Conservation (phyloP, 2,797 vertebrate genomes). For the Mus minutoides region DNA sequence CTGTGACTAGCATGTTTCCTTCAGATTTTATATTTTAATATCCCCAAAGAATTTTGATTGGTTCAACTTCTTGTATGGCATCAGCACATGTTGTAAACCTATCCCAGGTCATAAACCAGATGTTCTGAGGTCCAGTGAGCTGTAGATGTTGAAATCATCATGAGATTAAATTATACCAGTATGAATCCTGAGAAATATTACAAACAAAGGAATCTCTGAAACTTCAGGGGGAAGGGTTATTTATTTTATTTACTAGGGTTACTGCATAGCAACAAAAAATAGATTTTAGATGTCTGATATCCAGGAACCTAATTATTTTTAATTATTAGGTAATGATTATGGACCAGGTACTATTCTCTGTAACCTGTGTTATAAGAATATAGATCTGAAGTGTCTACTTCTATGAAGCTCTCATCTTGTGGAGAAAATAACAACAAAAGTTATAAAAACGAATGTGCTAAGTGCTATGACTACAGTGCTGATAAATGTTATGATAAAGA, state of each 20-base stretch:
- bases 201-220: background rate
- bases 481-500: background rate
- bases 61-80: background rate
- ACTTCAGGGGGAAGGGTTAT: background rate
- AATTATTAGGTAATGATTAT: background rate
- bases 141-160: background rate
- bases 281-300: slow-evolving; percentile 17
- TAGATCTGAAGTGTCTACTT: background rate
- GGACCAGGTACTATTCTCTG: background rate
- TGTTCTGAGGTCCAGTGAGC: background rate
- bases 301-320: slow-evolving; percentile 21
- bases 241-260: slow-evolving; percentile 3
- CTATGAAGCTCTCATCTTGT: background rate
- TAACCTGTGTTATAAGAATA: background rate
- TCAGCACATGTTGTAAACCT: background rate
- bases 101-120: background rate
- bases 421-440: background rate
- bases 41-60: background rate
- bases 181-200: background rate
- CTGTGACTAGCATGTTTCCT: background rate
- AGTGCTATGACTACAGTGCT: background rate
- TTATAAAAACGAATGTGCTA: background rate
- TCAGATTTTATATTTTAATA: slow-evolving; percentile 45
- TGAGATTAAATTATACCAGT: background rate
- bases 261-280: background rate